Base-by-base conservation (phyloP, 2,888 invertebrate species). In the Drosophila buzzatii region DNA sequence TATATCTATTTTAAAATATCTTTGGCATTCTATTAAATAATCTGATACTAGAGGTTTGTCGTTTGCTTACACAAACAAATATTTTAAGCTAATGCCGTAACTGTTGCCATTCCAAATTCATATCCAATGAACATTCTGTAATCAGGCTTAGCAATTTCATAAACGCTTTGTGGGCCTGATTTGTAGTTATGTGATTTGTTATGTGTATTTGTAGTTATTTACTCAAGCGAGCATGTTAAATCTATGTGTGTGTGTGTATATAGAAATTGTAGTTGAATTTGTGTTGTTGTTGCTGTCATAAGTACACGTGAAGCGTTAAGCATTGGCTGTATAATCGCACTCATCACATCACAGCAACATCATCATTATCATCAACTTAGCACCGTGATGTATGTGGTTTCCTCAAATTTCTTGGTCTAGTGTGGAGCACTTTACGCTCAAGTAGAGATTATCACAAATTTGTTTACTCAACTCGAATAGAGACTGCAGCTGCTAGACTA, bases 371-470 rank as follows among this genome's bases (percentile, higher is more conserved):
- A 73, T 72, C 85, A 88, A 64, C 70, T 65, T 56, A 41, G 53
- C 69, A 58, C 67, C 62, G 60, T 75, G 75, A 59, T 78, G 68
- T 66, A 69, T 85, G 70, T 27, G 65, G 49, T 39, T 65, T 71
- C 41, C 35, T 52, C 37, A 1, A 60, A 18, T 18, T 41, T 68
- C 55, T 45, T 56, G 59, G 65, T 73, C 55, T 67, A 53, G 55
- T 56, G 41, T 57, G 23, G 35, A 77, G 69, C 71, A 71, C 73
- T 79, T 73, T 57, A 69, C 67, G 76, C 76, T 89, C 62, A 81
- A 81, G 85, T 70, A 23, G 77, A 89, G 86, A 86, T 86, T 86
- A 82, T 82, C 89, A 79, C 82, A 85, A 86, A 82, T 76, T 89
- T 89, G 86, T 89, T 89, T 85, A 73, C 85, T 64, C 79, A 76